phyloP scores from a whole-genome alignment of 1,140 invertebrate species.

The Araneus ventricosus region DNA sequence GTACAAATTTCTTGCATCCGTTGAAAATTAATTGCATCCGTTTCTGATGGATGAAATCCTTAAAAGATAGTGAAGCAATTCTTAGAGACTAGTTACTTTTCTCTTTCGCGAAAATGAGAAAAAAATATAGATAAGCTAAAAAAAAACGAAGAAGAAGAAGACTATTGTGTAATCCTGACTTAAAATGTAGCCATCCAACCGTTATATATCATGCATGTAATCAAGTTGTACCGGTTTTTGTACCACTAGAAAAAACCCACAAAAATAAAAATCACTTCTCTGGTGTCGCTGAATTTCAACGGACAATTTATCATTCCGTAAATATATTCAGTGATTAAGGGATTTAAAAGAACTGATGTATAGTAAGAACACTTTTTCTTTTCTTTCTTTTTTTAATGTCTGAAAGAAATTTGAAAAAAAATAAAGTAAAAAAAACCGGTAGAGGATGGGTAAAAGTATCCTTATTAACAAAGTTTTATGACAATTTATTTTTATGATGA shows the following conservation, averaged over 20 bases:
- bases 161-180: conserved; percentile 50
- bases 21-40: too few relatives aligned
- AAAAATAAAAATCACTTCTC: not conserved
- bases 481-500: not conserved
- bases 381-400: not conserved
- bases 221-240: conserved; percentile 40
- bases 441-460: not conserved
- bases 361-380: not conserved
- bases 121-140: not conserved
- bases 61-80: too few relatives aligned
- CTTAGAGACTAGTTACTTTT: not conserved
- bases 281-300: not conserved
- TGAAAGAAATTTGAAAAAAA: not conserved
- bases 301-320: conserved; percentile 62
- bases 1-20: too few relatives aligned
- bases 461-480: conserved; percentile 1
- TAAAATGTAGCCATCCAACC: conserved; percentile 27
- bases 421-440: not conserved
- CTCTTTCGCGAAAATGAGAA: not conserved
- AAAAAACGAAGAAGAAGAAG: not conserved
- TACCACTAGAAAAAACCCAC: not conserved
- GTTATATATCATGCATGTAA: conserved; percentile 45
- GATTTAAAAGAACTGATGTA: conserved; percentile 53
- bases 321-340: conserved; percentile 71
- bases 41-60: too few relatives aligned